Percentiles rank a stretch among this genome's conserved stretches.
Conservation (phyloP, 2,113 vertebrate genomes). For the Scatophagus argus region DNA sequence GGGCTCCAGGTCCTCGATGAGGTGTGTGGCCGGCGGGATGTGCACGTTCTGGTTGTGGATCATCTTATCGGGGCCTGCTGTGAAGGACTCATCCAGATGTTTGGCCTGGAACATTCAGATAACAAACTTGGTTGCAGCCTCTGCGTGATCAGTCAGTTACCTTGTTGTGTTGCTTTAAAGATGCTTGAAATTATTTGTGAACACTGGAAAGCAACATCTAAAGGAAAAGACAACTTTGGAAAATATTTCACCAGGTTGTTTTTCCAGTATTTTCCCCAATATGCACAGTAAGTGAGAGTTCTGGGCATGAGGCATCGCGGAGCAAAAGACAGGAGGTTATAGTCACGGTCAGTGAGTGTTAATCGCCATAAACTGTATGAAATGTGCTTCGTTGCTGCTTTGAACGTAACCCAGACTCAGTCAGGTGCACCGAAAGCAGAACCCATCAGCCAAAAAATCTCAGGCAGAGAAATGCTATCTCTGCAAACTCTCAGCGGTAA, state of each 20-base stretch:
- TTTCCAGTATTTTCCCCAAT: not conserved
- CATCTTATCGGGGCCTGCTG: slow-evolving; percentile 42
- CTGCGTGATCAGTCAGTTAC: not conserved
- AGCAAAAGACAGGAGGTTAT: not conserved
- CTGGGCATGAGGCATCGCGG: not conserved
- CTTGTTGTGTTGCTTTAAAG: not conserved
- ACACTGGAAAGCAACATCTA: no score
- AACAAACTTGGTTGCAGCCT: not conserved
- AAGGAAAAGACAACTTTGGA: no score
- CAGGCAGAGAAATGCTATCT: slow-evolving; percentile 72
- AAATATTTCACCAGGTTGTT: not conserved
- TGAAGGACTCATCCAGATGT: slow-evolving; percentile 26
- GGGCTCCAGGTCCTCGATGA: slow-evolving; percentile 81
- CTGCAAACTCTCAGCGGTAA: slow-evolving; percentile 68
- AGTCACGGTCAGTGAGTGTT: slow-evolving; percentile 6
- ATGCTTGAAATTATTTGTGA: no score
- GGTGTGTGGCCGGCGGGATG: slow-evolving; percentile 81
- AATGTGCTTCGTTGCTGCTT: slow-evolving; percentile 20
- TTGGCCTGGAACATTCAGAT: slow-evolving; percentile 70
- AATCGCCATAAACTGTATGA: slow-evolving; percentile 29
- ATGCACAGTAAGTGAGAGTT: not conserved
- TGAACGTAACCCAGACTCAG: slow-evolving; percentile 50
- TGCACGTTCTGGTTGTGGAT: slow-evolving; percentile 83
- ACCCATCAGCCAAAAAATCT: slow-evolving; percentile 45
- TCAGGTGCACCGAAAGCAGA: slow-evolving; percentile 60